A percentile compares a stretch with the other conserved stretches of the same genome.
Evolutionary conservation across 2,888 invertebrate genomes (phyloP).

Genomic region (Nineta flava): DNA sequence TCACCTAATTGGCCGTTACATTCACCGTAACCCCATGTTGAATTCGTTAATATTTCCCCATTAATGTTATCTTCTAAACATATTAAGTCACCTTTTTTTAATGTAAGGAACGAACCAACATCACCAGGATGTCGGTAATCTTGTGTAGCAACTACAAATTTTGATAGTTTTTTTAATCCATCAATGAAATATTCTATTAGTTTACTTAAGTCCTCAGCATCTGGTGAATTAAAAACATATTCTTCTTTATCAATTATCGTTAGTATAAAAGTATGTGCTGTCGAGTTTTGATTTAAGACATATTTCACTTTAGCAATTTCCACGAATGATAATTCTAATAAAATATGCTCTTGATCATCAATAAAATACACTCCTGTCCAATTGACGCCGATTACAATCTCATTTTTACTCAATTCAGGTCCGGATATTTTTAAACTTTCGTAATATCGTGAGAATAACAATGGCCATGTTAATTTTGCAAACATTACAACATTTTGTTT

Average conservation of each 20-base stretch:
- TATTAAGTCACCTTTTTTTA: constrained; percentile 63
- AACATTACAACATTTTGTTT: constrained; percentile 85
- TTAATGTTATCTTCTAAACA: constrained; percentile 55
- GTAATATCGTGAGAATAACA: constrained; percentile 86
- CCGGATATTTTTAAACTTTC: constrained; percentile 72
- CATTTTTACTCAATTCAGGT: constrained; percentile 45
- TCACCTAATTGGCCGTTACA: constrained; percentile 58
- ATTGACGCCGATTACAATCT: constrained; percentile 84
- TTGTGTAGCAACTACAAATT: constrained; percentile 61
- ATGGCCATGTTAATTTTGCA: constrained; percentile 85
- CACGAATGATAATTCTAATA: constrained; percentile 72
- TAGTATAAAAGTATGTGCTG: constrained; percentile 52
- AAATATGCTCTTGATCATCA: constrained; percentile 80
- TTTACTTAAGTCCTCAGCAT: constrained; percentile 71
- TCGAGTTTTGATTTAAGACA: constrained; percentile 32
- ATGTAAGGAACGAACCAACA: constrained; percentile 37
- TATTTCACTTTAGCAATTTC: constrained; percentile 67
- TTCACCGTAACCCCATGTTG: constrained; percentile 56
- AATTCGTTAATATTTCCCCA: constrained; percentile 58
- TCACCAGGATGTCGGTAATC: constrained; percentile 39
- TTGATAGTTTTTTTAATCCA: constrained; percentile 72
- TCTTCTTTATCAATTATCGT: constrained; percentile 77
- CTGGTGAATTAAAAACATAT: constrained; percentile 77
- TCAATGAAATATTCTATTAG: constrained; percentile 71
- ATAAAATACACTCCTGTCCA: constrained; percentile 87